phyloP scores from a whole-genome alignment of 1,140 invertebrate species.

The Hestina assimilis region DNA sequence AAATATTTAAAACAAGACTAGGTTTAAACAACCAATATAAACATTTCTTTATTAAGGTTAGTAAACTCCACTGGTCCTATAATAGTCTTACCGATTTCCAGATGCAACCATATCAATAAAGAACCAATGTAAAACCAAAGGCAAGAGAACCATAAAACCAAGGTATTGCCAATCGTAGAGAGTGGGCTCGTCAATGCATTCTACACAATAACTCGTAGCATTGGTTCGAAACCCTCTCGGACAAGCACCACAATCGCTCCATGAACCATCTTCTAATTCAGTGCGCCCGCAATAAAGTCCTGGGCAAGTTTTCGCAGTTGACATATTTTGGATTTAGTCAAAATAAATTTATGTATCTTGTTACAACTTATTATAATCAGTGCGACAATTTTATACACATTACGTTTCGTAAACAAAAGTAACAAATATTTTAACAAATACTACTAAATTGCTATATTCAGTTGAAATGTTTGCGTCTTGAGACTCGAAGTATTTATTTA shows the following conservation, averaged over 20 bases:
- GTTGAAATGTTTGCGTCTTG: no score
- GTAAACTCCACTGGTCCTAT: no score
- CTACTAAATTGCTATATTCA: no score
- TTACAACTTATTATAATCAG: no score
- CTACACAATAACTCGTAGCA: constrained; percentile 81
- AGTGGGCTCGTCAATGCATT: constrained; percentile 86
- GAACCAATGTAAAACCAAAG: constrained; percentile 93
- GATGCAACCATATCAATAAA: constrained; percentile 92
- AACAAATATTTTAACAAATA: no score
- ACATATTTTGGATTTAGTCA: no score
- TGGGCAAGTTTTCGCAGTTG: constrained; percentile 81
- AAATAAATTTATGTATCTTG: not conserved
- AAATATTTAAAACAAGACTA: no score
- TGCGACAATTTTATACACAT: no score
- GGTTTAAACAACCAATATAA: no score
- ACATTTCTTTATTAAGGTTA: no score
- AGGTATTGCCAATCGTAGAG: constrained; percentile 97
- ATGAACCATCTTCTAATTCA: constrained; percentile 81
- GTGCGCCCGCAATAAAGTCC: constrained; percentile 92
- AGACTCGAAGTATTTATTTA: no score
- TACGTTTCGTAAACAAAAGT: no score
- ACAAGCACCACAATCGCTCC: constrained; percentile 91
- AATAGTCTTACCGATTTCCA: constrained; percentile 82
- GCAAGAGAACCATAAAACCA: constrained; percentile 93
- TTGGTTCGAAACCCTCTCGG: constrained; percentile 84